Evolutionary conservation across 92 coral and sea anemone genomes (phyloP), one percentile per base, ranked within the genome.

Genomic region (Bergia puertoricense): DNA sequence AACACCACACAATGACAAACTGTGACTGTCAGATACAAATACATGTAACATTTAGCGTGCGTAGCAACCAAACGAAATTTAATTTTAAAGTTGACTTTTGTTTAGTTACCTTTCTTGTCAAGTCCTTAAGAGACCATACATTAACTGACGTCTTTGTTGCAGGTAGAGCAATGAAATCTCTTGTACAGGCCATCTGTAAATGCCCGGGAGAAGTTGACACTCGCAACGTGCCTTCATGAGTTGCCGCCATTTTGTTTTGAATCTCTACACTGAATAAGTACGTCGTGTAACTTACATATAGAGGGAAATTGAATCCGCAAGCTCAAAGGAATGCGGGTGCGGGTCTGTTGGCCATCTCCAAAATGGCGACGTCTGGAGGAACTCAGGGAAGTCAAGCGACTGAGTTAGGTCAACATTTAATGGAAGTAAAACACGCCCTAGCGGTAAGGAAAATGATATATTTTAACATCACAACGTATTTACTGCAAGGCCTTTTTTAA

Each of bases 181-280:
- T 76, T 50, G 83, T 92, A 65, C 93, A 92, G 36, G 93, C 86
- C 89, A 95, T 89, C 66, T 95, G 98, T 7, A 88, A 56, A 54
- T 91, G 91, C 2, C 94, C 92, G 4, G 89, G 86, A 42, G 87
- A 91, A 4, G 82, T 82, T 15, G 92, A 84, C 20, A 90, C 93
- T 8, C 93, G 98, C 4, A 95, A 67, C 66, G 90, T 78, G 36
- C 98, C 94, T 51, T 77, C 90, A 22, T 95, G 96, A 84, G 89
- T 92, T 95, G 88, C 98, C 98, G 98, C 98, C 98, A 95, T 95
- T 92, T 93, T 93, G 94, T 91, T 94, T 68, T 88, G 89, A 93
- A 91, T 79, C 48, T 18, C 30, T 62, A 4, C 69, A 6, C 7
- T 18, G n/a, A 14, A 2, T 6, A 62, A 23, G 69, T 18, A 62